Base-by-base conservation (phyloP, 2,797 vertebrate genomes). In the Myotis vivesi region DNA sequence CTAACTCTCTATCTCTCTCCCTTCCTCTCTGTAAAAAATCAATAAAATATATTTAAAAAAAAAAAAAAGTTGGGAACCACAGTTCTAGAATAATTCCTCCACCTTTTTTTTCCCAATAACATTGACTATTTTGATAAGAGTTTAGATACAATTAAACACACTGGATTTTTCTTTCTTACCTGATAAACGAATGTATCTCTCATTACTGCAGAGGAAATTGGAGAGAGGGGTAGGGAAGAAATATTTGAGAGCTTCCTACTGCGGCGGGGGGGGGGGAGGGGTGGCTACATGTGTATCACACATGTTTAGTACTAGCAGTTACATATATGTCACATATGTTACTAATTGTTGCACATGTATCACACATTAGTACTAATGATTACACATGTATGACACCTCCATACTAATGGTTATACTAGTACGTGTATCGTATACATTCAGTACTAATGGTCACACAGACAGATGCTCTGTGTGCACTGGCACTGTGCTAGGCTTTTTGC, bases 341-440 rank as follows among this genome's bases (percentile, higher is more conserved):
- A 41, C n/a, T 49, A 38, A 80, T 15, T 17, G n/a, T 41, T 57
- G 33, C 5, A 62, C 17, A 6, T 11, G 53, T 36, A 19, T 16
- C 33, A 44, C 38, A 16, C 30, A 23, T 49, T 33, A 55, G n/a
- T 10, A 9, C 23, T 36, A 10, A 33, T 0, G n/a, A 51, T 53
- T 20, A 36, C 9, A 4, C 11, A 2, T 6, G 8, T 15, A 8
- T n/a, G 46, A 53, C n/a, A 53, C 73, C 36, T 53, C 73, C 30
- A 7, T 10, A 4, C 19, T 44, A 13, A 30, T 1, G 36, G 66
- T 33, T 23, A 36, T 8, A 62, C 59, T 62, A 62, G 2, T 15
- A 2, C 1, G 0, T 8, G 4, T 15, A 8, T 23, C 23, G 8
- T n/a, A 46, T 22, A 10, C 10, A 51, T 5, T 19, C 22, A 0